Conservation (phyloP, 2,888 invertebrate genomes). For the Sisyra terminalis region DNA sequence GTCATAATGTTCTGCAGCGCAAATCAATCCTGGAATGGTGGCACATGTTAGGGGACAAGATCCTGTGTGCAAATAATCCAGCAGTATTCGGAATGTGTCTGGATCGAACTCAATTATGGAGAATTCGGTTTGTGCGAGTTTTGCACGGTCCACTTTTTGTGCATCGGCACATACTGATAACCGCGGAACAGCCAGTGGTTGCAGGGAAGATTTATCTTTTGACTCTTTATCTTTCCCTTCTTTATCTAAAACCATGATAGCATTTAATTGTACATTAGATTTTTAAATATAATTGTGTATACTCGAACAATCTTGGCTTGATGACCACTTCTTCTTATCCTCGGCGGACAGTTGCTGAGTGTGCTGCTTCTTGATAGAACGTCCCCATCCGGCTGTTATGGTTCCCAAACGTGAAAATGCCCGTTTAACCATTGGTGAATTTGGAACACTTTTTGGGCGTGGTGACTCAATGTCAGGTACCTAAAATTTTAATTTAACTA, state of each 20-base stretch:
- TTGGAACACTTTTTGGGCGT: slow-evolving; percentile 81
- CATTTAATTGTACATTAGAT: neutral
- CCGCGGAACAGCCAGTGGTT: slow-evolving; percentile 67
- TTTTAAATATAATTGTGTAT: slow-evolving; percentile 23
- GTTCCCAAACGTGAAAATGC: slow-evolving; percentile 83
- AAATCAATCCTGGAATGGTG: slow-evolving; percentile 82
- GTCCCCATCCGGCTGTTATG: slow-evolving; percentile 80
- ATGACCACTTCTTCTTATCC: slow-evolving; percentile 83
- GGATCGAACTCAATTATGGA: slow-evolving; percentile 91
- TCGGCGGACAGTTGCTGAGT: slow-evolving; percentile 69
- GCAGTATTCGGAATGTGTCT: slow-evolving; percentile 76
- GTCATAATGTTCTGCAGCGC: slow-evolving; percentile 90
- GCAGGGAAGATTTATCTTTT: slow-evolving; percentile 54
- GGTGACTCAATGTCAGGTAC: slow-evolving; percentile 78
- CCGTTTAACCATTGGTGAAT: slow-evolving; percentile 85
- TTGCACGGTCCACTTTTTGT: slow-evolving; percentile 83
- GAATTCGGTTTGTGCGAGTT: slow-evolving; percentile 88
- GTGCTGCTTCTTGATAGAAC: slow-evolving; percentile 71
- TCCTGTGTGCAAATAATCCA: slow-evolving; percentile 86
- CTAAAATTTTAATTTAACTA: slow-evolving; percentile 8
- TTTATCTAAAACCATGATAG: slow-evolving; percentile 41
- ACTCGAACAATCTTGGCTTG: slow-evolving; percentile 80
- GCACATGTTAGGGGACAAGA: slow-evolving; percentile 84
- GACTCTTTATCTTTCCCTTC: slow-evolving; percentile 64
- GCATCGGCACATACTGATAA: slow-evolving; percentile 86